These are phyloP conservation scores for Corythornis madagascariensis DNA, from an alignment of 2,113 vertebrate species.

Conservation along the genomic window DNA sequence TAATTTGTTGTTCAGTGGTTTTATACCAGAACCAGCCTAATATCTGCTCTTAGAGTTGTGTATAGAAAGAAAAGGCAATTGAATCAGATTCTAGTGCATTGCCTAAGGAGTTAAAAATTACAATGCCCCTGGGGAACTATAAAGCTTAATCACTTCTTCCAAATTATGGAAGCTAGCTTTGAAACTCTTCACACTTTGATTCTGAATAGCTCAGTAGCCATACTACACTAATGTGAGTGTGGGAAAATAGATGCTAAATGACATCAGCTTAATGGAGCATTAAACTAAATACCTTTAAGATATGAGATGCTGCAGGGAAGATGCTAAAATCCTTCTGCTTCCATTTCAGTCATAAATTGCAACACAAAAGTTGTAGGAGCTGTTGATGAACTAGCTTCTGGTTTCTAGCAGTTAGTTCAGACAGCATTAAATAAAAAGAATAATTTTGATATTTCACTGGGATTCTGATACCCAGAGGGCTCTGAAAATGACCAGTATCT, in stretches of 20 bases:
- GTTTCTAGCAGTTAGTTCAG: neutral
- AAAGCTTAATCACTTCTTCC: neutral
- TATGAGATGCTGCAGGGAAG: neutral
- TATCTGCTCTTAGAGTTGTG: neutral
- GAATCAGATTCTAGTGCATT: neutral
- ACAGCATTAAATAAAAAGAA: neutral
- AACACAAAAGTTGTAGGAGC: neutral
- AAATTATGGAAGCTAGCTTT: neutral
- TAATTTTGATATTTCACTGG: conserved; percentile 41
- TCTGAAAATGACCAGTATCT: conserved; percentile 26
- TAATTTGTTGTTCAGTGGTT: neutral
- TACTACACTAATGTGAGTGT: neutral
- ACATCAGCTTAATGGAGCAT: neutral
- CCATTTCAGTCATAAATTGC: neutral
- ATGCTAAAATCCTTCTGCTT: neutral
- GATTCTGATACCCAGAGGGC: conserved; percentile 28
- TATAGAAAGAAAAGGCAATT: neutral
- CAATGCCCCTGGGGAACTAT: neutral
- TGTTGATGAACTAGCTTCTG: neutral
- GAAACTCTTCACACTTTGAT: neutral
- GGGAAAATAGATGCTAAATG: neutral
- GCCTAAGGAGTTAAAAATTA: neutral
- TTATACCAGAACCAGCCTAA: neutral
- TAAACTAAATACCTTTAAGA: conserved; percentile 15
- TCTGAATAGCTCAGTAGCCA: neutral